Evolutionary conservation across 2,797 vertebrate genomes (phyloP).

Genomic region (Tokudaia tokunoshimensis): DNA sequence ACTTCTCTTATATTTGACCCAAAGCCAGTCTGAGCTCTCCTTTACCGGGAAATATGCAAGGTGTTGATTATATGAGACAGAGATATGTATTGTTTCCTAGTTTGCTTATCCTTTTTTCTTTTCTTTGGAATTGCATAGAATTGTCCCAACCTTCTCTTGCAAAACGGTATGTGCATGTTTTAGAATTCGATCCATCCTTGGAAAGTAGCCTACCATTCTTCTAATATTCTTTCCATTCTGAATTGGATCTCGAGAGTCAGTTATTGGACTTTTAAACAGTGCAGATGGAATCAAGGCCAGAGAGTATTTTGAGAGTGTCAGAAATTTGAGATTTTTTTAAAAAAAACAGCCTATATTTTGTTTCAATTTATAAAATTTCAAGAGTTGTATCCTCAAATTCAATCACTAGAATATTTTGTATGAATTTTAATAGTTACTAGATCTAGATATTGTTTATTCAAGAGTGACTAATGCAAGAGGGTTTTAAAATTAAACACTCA

Average conservation of each 20-base stretch:
- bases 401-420: constrained; percentile 25
- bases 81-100: background rate
- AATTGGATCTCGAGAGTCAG: background rate
- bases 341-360: background rate
- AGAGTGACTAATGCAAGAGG: background rate
- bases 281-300: background rate
- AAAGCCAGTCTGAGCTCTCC: background rate
- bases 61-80: background rate
- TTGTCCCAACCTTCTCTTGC: background rate
- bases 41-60: background rate
- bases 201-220: background rate
- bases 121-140: background rate
- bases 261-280: background rate
- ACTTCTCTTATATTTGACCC: background rate
- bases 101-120: background rate
- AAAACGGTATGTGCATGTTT: background rate
- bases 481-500: constrained; percentile 62
- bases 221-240: background rate
- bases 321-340: background rate
- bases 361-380: background rate
- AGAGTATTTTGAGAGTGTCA: background rate
- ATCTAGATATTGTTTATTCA: constrained; percentile 66
- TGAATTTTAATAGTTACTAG: constrained; percentile 39
- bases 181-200: background rate
- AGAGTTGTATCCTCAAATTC: constrained; percentile 28